A percentile compares a stretch with the other conserved stretches of the same genome.
phyloP scores from a whole-genome alignment of 2,888 invertebrate species.

The Phengaris alcon region DNA sequence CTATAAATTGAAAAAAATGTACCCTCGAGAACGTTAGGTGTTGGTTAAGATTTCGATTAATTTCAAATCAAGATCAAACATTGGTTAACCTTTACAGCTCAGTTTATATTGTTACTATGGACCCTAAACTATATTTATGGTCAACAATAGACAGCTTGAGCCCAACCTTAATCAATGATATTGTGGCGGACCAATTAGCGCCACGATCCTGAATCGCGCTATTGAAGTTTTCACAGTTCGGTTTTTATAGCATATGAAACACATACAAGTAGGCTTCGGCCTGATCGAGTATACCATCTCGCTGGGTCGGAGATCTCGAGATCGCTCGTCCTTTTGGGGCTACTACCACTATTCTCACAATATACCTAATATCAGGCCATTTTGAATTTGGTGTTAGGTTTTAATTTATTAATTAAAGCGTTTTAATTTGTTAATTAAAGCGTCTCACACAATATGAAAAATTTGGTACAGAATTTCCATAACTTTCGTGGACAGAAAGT shows the following conservation, averaged over 20 bases:
- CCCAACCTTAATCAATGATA: background rate
- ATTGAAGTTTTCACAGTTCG: too few relatives aligned
- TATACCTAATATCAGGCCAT: background rate
- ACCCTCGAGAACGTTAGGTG: background rate
- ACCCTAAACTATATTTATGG: slow-evolving; percentile 1
- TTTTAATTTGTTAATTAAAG: background rate
- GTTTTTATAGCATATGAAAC: too few relatives aligned
- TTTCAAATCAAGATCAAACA: background rate
- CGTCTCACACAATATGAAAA: background rate
- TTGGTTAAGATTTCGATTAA: background rate
- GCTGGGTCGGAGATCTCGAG: too few relatives aligned
- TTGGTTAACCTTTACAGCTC: background rate
- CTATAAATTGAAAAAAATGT: background rate
- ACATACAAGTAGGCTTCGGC: too few relatives aligned
- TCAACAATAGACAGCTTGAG: background rate
- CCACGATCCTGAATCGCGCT: too few relatives aligned
- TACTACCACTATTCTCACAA: too few relatives aligned
- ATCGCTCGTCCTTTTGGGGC: too few relatives aligned
- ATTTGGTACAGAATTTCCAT: background rate
- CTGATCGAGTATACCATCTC: too few relatives aligned
- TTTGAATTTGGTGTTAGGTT: background rate
- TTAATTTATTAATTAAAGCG: too few relatives aligned
- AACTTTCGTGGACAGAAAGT: too few relatives aligned
- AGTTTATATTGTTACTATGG: background rate
- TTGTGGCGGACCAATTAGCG: too few relatives aligned